Conservation (phyloP, 2,888 invertebrate genomes). For the Antheraea assamensis region DNA sequence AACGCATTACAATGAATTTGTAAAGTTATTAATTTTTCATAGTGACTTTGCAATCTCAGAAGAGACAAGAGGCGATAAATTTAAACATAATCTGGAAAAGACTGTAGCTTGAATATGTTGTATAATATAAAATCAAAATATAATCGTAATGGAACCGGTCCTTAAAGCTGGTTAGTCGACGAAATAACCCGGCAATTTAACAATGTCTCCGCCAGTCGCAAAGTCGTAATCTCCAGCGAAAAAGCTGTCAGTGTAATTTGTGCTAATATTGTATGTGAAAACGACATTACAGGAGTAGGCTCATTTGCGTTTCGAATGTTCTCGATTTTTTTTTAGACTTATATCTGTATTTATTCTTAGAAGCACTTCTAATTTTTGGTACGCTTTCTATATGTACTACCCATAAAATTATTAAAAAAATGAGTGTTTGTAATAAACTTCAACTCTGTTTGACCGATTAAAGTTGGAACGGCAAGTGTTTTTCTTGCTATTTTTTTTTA, state of each 20-base stretch:
- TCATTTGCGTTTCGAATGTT: constrained; percentile 22
- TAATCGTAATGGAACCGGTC: constrained; percentile 16
- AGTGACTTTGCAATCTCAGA: neutral
- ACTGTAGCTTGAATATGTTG: neutral
- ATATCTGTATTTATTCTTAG: neutral
- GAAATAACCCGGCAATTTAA: constrained; percentile 35
- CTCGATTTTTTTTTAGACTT: neutral
- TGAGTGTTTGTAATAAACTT: too few relatives aligned
- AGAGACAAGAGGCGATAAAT: neutral
- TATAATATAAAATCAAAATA: neutral
- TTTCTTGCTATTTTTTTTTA: too few relatives aligned
- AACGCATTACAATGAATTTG: too few relatives aligned
- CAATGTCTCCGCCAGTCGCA: constrained; percentile 31
- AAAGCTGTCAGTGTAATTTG: constrained; percentile 23
- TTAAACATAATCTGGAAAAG: neutral
- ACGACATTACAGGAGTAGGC: constrained; percentile 12
- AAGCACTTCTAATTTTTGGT: neutral
- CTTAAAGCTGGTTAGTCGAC: constrained; percentile 30
- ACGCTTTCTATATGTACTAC: too few relatives aligned
- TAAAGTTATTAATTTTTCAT: neutral
- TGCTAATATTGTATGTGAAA: constrained; percentile 24
- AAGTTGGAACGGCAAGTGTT: too few relatives aligned
- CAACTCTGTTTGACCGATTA: too few relatives aligned
- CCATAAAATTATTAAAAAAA: too few relatives aligned
- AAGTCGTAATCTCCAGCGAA: constrained; percentile 20